Evolutionary conservation across 1,140 invertebrate species (phyloP).

Genomic region (Rhopalosiphum padi): DNA sequence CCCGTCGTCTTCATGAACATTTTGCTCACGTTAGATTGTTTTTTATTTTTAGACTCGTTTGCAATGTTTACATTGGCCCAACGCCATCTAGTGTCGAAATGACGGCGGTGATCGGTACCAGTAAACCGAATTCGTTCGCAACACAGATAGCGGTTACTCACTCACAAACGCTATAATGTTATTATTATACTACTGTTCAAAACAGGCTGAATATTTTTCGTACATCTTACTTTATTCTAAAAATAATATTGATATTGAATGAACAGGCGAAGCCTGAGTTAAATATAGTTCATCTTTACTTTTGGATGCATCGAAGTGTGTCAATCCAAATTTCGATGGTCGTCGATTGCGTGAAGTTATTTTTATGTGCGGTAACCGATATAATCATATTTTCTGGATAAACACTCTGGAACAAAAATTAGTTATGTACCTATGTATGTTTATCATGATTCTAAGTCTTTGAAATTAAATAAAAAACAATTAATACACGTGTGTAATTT

Average conservation of each 20-base stretch:
- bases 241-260: neutral
- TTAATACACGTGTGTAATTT: neutral
- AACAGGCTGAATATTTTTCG: neutral
- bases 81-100: constrained; percentile 25
- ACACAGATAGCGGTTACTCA: neutral
- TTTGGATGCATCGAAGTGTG: neutral
- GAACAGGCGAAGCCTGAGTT: neutral
- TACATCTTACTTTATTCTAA: neutral
- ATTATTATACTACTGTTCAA: neutral
- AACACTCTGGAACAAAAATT: neutral
- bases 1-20: constrained; percentile 57
- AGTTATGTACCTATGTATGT: neutral
- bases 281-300: neutral
- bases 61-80: neutral
- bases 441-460: neutral
- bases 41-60: neutral
- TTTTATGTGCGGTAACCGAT: neutral
- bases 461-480: neutral
- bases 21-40: constrained; percentile 9
- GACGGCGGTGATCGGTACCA: neutral
- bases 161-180: neutral
- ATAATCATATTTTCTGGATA: neutral
- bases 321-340: neutral
- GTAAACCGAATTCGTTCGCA: too few relatives aligned
- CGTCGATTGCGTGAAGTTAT: neutral